Conservation (phyloP, 2,888 invertebrate species). For the Keiferia lycopersicella region DNA sequence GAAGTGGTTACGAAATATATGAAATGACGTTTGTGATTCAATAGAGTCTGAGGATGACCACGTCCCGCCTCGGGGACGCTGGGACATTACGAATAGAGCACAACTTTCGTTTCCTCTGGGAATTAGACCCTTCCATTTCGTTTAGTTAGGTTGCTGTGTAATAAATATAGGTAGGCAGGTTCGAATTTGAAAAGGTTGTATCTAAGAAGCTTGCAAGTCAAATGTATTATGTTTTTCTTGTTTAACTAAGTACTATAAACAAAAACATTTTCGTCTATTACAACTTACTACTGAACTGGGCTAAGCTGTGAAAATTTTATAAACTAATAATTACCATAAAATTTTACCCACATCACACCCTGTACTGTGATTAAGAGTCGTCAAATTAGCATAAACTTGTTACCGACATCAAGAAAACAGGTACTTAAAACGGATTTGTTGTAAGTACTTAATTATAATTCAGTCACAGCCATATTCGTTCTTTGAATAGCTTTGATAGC, state of each 20-base stretch:
- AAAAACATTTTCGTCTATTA: no score
- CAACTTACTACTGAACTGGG: no score
- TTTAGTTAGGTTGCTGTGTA: constrained; percentile 3
- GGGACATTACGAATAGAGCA: constrained; percentile 19
- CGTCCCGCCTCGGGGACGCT: constrained; percentile 6
- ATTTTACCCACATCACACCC: neutral
- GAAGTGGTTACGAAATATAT: neutral
- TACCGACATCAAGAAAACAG: constrained; percentile 4
- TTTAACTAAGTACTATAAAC: neutral
- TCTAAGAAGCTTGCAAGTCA: neutral
- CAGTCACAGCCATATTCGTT: neutral
- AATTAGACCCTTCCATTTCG: constrained; percentile 16
- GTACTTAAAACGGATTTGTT: neutral
- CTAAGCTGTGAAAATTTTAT: neutral
- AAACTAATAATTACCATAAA: constrained; percentile 1
- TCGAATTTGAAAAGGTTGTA: neutral
- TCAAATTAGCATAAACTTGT: constrained; percentile 8
- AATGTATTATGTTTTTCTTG: neutral
- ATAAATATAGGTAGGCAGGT: neutral
- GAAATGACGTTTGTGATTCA: neutral
- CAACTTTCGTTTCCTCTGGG: constrained; percentile 11
- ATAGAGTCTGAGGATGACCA: neutral
- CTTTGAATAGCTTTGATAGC: neutral
- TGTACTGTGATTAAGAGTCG: neutral
- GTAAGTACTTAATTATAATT: neutral